Conservation (phyloP, 2,888 invertebrate genomes). For the Drosophila mimetica region DNA sequence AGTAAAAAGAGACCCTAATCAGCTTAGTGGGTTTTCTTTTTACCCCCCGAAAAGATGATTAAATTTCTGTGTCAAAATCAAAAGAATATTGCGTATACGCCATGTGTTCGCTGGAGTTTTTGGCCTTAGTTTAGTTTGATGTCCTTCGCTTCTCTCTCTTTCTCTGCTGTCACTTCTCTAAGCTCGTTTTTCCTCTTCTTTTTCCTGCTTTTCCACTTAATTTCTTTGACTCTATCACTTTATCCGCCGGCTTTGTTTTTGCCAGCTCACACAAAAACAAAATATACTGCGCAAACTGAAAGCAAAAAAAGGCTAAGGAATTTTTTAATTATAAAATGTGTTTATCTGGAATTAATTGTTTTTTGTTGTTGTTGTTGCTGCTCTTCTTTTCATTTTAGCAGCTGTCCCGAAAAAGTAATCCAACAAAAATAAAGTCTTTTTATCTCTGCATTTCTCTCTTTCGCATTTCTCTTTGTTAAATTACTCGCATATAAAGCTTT, state of each 20-base stretch:
- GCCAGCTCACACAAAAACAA: constrained; percentile 38
- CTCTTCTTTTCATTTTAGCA: constrained; percentile 15
- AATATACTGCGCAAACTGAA: constrained; percentile 7
- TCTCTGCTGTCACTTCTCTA: constrained; percentile 36
- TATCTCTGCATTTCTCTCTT: constrained; percentile 23
- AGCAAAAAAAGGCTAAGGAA: constrained; percentile 66
- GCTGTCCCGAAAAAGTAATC: constrained; percentile 33
- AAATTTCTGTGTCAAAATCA: constrained; percentile 62
- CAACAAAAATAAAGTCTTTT: constrained; percentile 37
- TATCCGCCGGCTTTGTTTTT: constrained; percentile 52
- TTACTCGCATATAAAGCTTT: constrained; percentile 44
- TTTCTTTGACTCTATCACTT: constrained; percentile 42
- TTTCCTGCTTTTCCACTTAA: constrained; percentile 52
- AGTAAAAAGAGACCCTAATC: constrained; percentile 66
- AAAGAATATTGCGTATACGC: constrained; percentile 64
- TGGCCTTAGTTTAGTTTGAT: constrained; percentile 29
- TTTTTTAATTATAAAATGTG: constrained; percentile 81
- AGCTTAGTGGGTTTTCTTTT: constrained; percentile 60
- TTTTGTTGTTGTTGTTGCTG: constrained; percentile 14
- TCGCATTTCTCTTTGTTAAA: constrained; percentile 31
- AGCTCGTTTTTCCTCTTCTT: constrained; percentile 41
- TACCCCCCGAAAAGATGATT: constrained; percentile 60
- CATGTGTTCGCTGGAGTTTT: constrained; percentile 60
- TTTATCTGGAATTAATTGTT: constrained; percentile 81
- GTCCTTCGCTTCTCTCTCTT: neutral